A percentile compares a stretch with the other conserved stretches of the same genome.
Conservation (phyloP, 2,888 invertebrate species). For the Polyommatus icarus region DNA sequence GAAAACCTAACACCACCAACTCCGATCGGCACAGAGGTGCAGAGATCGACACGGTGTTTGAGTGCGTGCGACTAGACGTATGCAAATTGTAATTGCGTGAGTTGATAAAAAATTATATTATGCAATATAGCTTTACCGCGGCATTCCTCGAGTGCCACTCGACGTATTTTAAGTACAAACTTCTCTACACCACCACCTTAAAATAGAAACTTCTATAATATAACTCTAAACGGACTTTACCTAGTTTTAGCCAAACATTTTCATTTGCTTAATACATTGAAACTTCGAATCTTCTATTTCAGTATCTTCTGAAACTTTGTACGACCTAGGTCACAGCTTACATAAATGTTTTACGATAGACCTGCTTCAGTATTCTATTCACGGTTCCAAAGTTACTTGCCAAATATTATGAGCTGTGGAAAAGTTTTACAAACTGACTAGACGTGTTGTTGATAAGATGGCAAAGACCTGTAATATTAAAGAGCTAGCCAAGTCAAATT, state of each 20-base stretch:
- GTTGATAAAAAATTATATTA: too few relatives aligned
- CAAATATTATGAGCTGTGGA: constrained; percentile 23
- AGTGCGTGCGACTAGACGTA: too few relatives aligned
- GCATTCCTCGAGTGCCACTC: too few relatives aligned
- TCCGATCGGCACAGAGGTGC: too few relatives aligned
- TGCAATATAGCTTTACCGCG: too few relatives aligned
- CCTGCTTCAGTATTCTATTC: constrained; percentile 18
- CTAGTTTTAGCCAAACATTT: background rate
- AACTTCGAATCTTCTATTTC: background rate
- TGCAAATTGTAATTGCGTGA: too few relatives aligned
- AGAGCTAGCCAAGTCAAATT: background rate
- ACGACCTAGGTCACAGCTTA: constrained; percentile 14
- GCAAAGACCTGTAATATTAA: background rate
- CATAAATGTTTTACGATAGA: constrained; percentile 21
- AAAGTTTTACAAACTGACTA: background rate
- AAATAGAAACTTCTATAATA: too few relatives aligned
- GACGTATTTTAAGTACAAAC: too few relatives aligned
- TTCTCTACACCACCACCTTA: too few relatives aligned
- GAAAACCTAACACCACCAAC: too few relatives aligned
- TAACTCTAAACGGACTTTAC: too few relatives aligned
- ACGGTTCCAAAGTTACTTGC: constrained; percentile 12
- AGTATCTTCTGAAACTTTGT: background rate
- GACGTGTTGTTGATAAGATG: background rate
- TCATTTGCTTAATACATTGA: constrained; percentile 6
- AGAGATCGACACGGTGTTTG: too few relatives aligned